phyloP scores from a whole-genome alignment of 2,113 vertebrate genomes.

The Gasterosteus aculeatus region DNA sequence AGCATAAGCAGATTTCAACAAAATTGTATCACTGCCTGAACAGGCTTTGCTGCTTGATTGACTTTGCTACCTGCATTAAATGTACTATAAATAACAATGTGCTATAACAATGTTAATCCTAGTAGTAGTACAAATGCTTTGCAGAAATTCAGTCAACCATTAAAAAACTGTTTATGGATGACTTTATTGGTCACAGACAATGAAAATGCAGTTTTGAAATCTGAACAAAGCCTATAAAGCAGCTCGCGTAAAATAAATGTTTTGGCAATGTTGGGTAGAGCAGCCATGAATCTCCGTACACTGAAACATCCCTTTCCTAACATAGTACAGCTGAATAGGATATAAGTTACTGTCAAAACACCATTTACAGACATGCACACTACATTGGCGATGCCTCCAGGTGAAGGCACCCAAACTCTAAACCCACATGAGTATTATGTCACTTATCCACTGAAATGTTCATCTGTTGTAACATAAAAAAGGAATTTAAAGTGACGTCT shows the following conservation, averaged over 20 bases:
- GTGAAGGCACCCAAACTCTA: not conserved
- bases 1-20: too few relatives aligned
- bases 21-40: not conserved
- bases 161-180: not conserved
- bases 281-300: not conserved
- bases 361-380: not conserved
- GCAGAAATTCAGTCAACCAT: not conserved
- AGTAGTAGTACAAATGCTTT: not conserved
- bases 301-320: not conserved
- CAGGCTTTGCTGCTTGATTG: not conserved
- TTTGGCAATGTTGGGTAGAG: not conserved
- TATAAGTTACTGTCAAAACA: not conserved
- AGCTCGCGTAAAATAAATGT: not conserved
- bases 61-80: not conserved
- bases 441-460: not conserved
- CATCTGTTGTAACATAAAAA: not conserved
- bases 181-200: not conserved
- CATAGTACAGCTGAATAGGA: not conserved
- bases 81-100: not conserved
- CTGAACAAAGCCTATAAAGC: not conserved
- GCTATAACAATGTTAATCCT: not conserved
- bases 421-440: slow-evolving; percentile 1
- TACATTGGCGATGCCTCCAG: not conserved
- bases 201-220: not conserved
- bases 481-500: not conserved